Evolutionary conservation across 2,113 vertebrate species (phyloP), one percentile per base, ranked within the genome.

Genomic region (Crotalus tigris): DNA sequence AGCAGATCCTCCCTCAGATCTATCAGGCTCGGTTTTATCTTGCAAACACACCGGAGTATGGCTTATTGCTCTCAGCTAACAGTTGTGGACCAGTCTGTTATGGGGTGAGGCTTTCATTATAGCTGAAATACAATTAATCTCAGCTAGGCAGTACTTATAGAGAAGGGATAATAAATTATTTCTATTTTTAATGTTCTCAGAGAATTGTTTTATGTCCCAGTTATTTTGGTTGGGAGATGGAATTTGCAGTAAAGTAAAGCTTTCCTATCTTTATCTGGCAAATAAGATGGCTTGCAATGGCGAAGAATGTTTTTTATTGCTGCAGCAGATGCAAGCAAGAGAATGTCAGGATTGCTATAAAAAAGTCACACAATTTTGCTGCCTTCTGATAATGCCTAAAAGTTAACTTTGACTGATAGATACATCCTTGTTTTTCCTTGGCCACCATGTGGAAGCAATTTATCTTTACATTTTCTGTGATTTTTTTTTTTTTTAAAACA

Each of bases 1-100:
- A 87, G 86, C 1, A 51, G 24, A n/a, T 91, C 87, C 44, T 57
- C 12, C 69, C 94, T 53, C 92, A 94, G 49, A 51, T 59, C 51
- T 57, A 58, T 29, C 86, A 54, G 85, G 19, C 24, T 24, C 8
- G 5, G 5, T 59, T 94, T 26, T 81, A 58, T 85, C 2, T 86
- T 64, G 54, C 69, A 44, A 55, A n/a, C 15, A 26, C 19, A 90
- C 24, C 11, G 57, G 57, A 33, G 51, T 90, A 26, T 93, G 46
- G 44, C 55, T 44, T 89, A 44, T 26, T 93, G 23, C 88, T 86
- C 86, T 86, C 33, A 57, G n/a, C 57, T 61, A 54, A 29, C 64
- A 39, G 24, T 49, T 93, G 64, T 91, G 91, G 29, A 89, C 57
- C 85, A 49, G 69, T 88, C 39, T 93, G 15, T 55, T 51, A 39